These are phyloP conservation scores for Sycophila sp. DNA, from an alignment of 1,140 invertebrate species.

Conservation along the genomic window DNA sequence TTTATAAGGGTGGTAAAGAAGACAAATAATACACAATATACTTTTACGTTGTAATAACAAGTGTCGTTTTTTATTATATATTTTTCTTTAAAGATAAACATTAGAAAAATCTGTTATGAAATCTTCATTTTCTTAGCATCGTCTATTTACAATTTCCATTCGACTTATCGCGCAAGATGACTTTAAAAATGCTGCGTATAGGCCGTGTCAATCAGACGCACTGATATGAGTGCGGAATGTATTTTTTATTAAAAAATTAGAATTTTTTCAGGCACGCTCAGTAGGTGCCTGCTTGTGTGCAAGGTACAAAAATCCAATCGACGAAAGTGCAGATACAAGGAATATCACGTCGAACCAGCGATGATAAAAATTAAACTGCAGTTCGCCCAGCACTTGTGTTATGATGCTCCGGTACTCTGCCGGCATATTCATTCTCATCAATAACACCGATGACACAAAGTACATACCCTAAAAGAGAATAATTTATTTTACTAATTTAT, in stretches of 20 bases:
- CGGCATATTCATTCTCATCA: slow-evolving; percentile 99
- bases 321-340: slow-evolving; percentile 94
- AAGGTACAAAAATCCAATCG: slow-evolving; percentile 94
- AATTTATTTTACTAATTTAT: not conserved
- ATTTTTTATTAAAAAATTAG: no score
- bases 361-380: slow-evolving; percentile 99
- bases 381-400: slow-evolving; percentile 95
- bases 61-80: no score
- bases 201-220: no score
- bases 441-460: slow-evolving; percentile 96
- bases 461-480: slow-evolving; percentile 89
- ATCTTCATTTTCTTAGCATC: no score
- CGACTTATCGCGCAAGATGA: no score
- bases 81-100: no score
- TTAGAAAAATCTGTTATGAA: no score
- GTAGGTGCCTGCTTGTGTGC: slow-evolving; percentile 85
- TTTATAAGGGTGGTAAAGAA: slow-evolving; percentile 12
- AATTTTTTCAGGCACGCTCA: slow-evolving; percentile 55
- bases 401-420: slow-evolving; percentile 97
- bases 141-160: no score
- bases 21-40: slow-evolving; percentile 26
- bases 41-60: slow-evolving; percentile 26
- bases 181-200: no score
- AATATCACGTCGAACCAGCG: slow-evolving; percentile 99
- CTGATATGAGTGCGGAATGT: no score